Evolutionary conservation across 2,797 vertebrate genomes (phyloP).

Genomic region (Alosa sapidissima): DNA sequence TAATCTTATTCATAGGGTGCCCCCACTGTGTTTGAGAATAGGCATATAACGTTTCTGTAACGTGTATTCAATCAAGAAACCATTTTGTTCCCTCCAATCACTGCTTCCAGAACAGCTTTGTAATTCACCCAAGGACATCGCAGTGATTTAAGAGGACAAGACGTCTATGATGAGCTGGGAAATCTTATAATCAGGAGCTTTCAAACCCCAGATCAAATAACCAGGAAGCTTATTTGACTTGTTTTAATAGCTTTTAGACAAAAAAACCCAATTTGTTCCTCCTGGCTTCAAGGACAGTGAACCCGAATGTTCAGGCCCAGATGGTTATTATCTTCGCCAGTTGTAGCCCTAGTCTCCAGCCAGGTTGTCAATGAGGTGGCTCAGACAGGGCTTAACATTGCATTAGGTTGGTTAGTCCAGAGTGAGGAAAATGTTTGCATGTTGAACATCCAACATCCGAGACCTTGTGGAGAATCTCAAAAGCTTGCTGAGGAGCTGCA

Average conservation of each 20-base stretch:
- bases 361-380: constrained; percentile 19
- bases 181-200: constrained; percentile 20
- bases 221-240: constrained; percentile 13
- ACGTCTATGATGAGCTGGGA: constrained; percentile 3
- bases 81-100: not conserved
- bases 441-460: not conserved
- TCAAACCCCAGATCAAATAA: constrained; percentile 19
- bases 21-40: not conserved
- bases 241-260: not conserved
- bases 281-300: constrained; percentile 18
- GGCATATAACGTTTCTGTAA: not conserved
- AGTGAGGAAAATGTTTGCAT: not conserved
- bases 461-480: not conserved
- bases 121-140: constrained; percentile 19
- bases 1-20: not conserved
- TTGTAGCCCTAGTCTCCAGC: not conserved
- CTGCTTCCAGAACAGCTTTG: constrained; percentile 7
- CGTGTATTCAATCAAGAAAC: constrained; percentile 12
- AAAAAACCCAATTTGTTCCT: constrained; percentile 18
- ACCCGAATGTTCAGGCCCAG: not conserved
- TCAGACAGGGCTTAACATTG: not conserved
- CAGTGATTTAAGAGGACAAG: constrained; percentile 7
- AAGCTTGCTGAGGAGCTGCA: no score
- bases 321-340: constrained; percentile 19
- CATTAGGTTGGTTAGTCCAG: not conserved